phyloP scores from a whole-genome alignment of 2,888 invertebrate species.

The Bombylius discolor region DNA sequence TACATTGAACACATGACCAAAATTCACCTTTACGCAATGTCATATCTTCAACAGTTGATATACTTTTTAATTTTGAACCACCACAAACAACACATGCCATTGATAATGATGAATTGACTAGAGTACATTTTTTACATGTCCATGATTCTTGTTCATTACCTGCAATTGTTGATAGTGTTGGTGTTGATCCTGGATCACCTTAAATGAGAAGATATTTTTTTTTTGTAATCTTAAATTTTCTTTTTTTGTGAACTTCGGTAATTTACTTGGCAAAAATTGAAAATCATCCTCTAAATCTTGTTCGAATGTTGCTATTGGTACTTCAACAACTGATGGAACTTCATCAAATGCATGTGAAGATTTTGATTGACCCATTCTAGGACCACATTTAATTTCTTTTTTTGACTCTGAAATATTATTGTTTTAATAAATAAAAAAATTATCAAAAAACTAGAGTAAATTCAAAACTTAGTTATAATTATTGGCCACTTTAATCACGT shows the following conservation, averaged over 20 bases:
- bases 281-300: slow-evolving; percentile 59
- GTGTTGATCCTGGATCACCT: slow-evolving; percentile 6
- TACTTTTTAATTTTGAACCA: slow-evolving; percentile 62
- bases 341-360: slow-evolving; percentile 22
- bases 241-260: background rate
- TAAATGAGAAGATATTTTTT: background rate
- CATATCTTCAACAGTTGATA: slow-evolving; percentile 49
- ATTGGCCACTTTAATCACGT: no score
- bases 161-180: slow-evolving; percentile 13
- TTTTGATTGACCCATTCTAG: slow-evolving; percentile 20
- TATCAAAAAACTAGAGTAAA: no score
- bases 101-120: slow-evolving; percentile 59
- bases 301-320: slow-evolving; percentile 54
- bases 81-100: slow-evolving; percentile 76
- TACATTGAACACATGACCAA: slow-evolving; percentile 71
- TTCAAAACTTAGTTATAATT: no score
- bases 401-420: slow-evolving; percentile 14
- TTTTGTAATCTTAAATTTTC: slow-evolving; percentile 16
- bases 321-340: slow-evolving; percentile 33
- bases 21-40: slow-evolving; percentile 58
- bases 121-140: slow-evolving; percentile 80
- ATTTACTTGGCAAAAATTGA: slow-evolving; percentile 45
- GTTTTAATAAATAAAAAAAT: no score
- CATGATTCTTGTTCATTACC: slow-evolving; percentile 43
- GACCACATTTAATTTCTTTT: slow-evolving; percentile 19